A percentile compares a stretch with the other conserved stretches of the same genome.
Conservation (phyloP, 2,797 vertebrate genomes). For the Calcarius lapponicus region DNA sequence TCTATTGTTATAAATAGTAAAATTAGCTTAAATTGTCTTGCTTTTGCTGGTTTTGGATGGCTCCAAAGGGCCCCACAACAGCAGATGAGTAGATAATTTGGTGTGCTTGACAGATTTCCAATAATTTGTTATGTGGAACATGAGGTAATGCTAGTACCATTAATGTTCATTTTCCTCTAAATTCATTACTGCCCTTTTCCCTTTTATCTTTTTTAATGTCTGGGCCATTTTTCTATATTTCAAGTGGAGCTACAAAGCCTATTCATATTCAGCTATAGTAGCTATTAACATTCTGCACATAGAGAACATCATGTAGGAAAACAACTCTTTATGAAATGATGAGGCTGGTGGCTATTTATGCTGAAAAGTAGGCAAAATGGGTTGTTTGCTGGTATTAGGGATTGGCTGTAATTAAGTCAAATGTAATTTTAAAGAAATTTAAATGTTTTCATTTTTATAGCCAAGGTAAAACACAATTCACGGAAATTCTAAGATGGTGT, state of each 20-base stretch:
- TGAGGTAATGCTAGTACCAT: conserved; percentile 99
- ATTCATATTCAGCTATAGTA: conserved; percentile 82
- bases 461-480: conserved; percentile 74
- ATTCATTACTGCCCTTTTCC: conserved; percentile 99
- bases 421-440: conserved; percentile 83
- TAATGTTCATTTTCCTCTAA: conserved; percentile 99
- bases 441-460: conserved; percentile 80
- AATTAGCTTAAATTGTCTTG: conserved; percentile 99
- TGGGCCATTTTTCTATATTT: conserved; percentile 92
- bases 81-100: conserved; percentile 99
- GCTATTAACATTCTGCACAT: conserved; percentile 87
- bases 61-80: conserved; percentile 91
- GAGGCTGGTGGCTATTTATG: conserved; percentile 68
- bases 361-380: conserved; percentile 66
- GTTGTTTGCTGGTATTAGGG: conserved; percentile 70
- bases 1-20: conserved; percentile 99
- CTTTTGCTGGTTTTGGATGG: conserved; percentile 97
- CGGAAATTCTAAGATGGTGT: conserved; percentile 66
- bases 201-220: conserved; percentile 99
- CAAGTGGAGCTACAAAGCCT: conserved; percentile 91
- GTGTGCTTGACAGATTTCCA: conserved; percentile 99
- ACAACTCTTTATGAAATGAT: conserved; percentile 79
- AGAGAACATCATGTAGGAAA: conserved; percentile 79
- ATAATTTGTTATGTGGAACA: conserved; percentile 99
- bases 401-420: conserved; percentile 77